A percentile compares a stretch with the other conserved stretches of the same genome.
Evolutionary conservation across 2,797 vertebrate species (phyloP).

Genomic region (Monodelphis domestica): DNA sequence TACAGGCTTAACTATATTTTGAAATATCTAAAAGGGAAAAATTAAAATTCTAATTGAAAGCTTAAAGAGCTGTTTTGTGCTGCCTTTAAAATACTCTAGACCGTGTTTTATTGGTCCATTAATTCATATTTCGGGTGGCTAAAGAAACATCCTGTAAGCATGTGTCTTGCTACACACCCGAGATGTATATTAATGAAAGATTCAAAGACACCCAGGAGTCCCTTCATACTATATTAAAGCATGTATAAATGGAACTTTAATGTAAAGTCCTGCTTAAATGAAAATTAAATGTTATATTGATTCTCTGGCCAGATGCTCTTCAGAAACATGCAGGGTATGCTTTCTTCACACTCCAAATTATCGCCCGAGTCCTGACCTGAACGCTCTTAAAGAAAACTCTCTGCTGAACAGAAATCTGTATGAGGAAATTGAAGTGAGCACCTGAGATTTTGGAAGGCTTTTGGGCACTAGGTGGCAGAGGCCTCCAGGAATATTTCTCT

Average conservation of each 20-base stretch:
- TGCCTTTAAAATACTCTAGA: slow-evolving; percentile 57
- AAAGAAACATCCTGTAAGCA: slow-evolving; percentile 61
- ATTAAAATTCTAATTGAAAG: slow-evolving; percentile 67
- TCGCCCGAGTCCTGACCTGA: slow-evolving; percentile 47
- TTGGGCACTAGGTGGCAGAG: slow-evolving; percentile 69
- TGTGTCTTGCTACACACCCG: slow-evolving; percentile 61
- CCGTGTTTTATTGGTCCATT: slow-evolving; percentile 71
- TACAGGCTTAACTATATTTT: slow-evolving; percentile 3
- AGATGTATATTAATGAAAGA: slow-evolving; percentile 58
- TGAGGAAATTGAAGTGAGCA: slow-evolving; percentile 25
- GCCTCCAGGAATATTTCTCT: slow-evolving; percentile 21
- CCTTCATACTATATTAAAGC: slow-evolving; percentile 68
- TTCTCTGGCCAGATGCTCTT: slow-evolving; percentile 60
- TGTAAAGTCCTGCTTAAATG: slow-evolving; percentile 68
- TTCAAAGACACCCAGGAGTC: slow-evolving; percentile 65
- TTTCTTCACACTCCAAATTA: slow-evolving; percentile 62
- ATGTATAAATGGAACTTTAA: slow-evolving; percentile 72
- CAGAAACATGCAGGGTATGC: slow-evolving; percentile 46
- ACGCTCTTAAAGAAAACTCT: slow-evolving; percentile 13
- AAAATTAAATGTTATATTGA: slow-evolving; percentile 72
- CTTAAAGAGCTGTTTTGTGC: slow-evolving; percentile 66
- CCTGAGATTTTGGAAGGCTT: slow-evolving; percentile 15
- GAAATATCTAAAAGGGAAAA: slow-evolving; percentile 46
- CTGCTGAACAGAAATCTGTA: background rate
- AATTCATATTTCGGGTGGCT: slow-evolving; percentile 64